Percentiles rank a stretch among this genome's conserved stretches.
Evolutionary conservation across 2,113 vertebrate genomes (phyloP).

Genomic region (Corydoras sp.): DNA sequence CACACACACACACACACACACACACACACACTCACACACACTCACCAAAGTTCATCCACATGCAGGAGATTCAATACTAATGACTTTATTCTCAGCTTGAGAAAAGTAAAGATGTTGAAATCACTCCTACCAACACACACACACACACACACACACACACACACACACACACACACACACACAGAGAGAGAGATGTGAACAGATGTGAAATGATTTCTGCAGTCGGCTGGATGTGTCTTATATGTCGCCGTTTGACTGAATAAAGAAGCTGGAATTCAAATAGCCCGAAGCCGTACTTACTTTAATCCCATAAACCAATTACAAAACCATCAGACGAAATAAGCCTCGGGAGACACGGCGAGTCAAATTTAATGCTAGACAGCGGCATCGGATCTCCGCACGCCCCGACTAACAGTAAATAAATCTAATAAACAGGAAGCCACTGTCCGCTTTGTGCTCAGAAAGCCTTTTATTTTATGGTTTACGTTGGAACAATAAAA

Average conservation of each 20-base stretch:
- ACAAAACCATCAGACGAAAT: slow-evolving; percentile 46
- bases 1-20: slow-evolving; percentile 12
- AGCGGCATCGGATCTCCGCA: slow-evolving; percentile 21
- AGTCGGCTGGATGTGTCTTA: slow-evolving; percentile 24
- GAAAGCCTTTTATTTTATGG: neutral
- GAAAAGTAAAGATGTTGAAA: too few relatives aligned
- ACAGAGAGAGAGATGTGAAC: slow-evolving; percentile 1
- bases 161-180: slow-evolving; percentile 20
- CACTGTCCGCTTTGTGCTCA: neutral
- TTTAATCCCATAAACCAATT: slow-evolving; percentile 51
- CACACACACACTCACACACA: slow-evolving; percentile 20
- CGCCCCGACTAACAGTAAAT: slow-evolving; percentile 18
- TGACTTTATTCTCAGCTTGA: too few relatives aligned
- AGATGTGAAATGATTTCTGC: slow-evolving; percentile 3
- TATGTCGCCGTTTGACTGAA: slow-evolving; percentile 38
- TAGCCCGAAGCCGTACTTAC: slow-evolving; percentile 37
- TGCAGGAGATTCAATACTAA: too few relatives aligned
- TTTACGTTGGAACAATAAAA: too few relatives aligned
- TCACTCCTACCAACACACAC: too few relatives aligned
- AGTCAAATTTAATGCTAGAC: slow-evolving; percentile 39
- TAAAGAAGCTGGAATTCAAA: slow-evolving; percentile 44
- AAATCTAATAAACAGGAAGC: slow-evolving; percentile 21
- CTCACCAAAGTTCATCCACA: neutral
- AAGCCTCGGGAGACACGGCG: slow-evolving; percentile 29
- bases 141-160: slow-evolving; percentile 2